Evolutionary conservation across 2,888 invertebrate species (phyloP).

Genomic region (Alitta virens): DNA sequence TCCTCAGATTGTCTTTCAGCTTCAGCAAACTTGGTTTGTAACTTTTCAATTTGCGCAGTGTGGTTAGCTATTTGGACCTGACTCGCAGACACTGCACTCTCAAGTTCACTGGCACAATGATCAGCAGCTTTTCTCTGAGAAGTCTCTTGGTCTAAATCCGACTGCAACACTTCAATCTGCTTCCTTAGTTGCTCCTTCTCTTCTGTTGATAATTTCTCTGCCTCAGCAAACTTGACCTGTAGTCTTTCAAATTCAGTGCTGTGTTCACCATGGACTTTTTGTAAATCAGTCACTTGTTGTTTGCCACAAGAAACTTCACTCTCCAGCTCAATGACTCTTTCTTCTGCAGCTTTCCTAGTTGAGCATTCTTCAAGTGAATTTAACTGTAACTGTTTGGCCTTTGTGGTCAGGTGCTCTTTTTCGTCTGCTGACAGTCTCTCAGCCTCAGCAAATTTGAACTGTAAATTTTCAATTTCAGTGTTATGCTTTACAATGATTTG

Average conservation of each 20-base stretch:
- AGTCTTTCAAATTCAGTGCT: too few relatives aligned
- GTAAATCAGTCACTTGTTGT: neutral
- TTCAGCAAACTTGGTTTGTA: too few relatives aligned
- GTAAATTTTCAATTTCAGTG: neutral
- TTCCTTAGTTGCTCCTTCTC: neutral
- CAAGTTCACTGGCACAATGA: too few relatives aligned
- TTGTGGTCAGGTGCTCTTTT: neutral
- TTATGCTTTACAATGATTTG: too few relatives aligned
- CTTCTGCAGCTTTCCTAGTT: neutral
- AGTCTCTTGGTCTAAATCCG: neutral
- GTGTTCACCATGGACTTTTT: neutral
- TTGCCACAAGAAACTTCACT: neutral
- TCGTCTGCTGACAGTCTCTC: neutral
- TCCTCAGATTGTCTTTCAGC: too few relatives aligned
- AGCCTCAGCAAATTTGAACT: neutral
- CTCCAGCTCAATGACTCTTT: neutral
- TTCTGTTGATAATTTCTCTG: neutral
- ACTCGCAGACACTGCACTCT: too few relatives aligned
- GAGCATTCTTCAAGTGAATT: neutral
- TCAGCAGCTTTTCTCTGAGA: neutral
- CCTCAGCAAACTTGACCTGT: too few relatives aligned
- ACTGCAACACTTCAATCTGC: neutral
- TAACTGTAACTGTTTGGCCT: neutral
- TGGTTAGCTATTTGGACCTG: too few relatives aligned
- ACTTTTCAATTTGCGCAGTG: too few relatives aligned